Percentiles rank a stretch among this genome's conserved stretches.
Conservation (phyloP, 2,113 vertebrate genomes). For the Thinocorus orbignyianus region DNA sequence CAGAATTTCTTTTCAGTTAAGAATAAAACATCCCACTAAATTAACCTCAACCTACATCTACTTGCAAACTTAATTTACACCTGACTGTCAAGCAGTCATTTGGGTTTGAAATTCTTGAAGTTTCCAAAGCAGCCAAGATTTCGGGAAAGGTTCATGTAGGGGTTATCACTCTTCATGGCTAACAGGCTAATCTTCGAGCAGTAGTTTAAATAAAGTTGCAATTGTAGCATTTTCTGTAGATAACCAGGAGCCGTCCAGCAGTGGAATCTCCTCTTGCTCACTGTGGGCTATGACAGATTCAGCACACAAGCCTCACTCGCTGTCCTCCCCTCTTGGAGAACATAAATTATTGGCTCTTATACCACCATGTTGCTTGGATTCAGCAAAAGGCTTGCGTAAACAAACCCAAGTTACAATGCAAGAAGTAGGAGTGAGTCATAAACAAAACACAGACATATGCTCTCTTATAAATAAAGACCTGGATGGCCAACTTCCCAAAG, state of each 20-base stretch:
- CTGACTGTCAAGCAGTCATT: constrained; percentile 18
- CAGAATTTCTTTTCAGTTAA: not conserved
- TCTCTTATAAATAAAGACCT: constrained; percentile 77
- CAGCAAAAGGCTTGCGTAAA: constrained; percentile 72
- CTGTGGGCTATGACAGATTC: constrained; percentile 55
- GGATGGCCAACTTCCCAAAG: constrained; percentile 70
- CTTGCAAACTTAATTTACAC: constrained; percentile 44
- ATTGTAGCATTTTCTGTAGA: constrained; percentile 28
- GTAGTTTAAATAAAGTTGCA: constrained; percentile 25
- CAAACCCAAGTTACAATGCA: constrained; percentile 74
- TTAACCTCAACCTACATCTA: constrained; percentile 31
- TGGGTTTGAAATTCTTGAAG: constrained; percentile 31
- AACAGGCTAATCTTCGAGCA: constrained; percentile 24
- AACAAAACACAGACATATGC: constrained; percentile 80
- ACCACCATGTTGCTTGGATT: constrained; percentile 65
- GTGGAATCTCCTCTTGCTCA: constrained; percentile 36
- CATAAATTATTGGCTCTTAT: constrained; percentile 70
- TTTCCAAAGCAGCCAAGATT: not conserved
- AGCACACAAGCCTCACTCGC: constrained; percentile 52
- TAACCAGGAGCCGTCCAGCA: constrained; percentile 34
- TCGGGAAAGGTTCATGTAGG: constrained; percentile 15
- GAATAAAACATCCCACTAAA: constrained; percentile 23
- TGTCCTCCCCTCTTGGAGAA: constrained; percentile 47
- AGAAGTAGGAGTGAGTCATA: constrained; percentile 77
- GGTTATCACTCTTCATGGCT: constrained; percentile 24